Conservation (phyloP, 2,797 vertebrate species). For the Threskiornis aethiopicus region DNA sequence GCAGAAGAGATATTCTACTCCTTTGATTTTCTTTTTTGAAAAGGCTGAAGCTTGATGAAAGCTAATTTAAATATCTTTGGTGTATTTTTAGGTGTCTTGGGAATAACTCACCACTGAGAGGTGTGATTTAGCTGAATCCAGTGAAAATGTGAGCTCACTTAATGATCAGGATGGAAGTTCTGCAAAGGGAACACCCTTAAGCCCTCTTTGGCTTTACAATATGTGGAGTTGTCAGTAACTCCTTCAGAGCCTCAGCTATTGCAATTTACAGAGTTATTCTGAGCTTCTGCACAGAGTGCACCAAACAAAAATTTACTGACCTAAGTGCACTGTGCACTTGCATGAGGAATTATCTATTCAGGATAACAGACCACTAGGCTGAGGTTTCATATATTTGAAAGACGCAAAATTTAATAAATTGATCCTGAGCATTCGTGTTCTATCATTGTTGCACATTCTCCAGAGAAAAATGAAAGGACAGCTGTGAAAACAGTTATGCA, state of each 20-base stretch:
- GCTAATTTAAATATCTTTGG: neutral
- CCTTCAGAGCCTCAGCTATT: neutral
- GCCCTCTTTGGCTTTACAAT: neutral
- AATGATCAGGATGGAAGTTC: neutral
- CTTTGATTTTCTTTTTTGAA: neutral
- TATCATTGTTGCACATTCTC: neutral
- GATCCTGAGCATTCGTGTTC: neutral
- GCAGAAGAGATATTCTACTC: neutral
- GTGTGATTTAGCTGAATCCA: conserved; percentile 4
- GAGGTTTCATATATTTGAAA: neutral
- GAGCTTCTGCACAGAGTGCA: neutral
- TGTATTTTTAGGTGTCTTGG: neutral
- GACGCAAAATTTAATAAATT: neutral
- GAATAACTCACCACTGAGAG: neutral
- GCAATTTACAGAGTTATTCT: neutral
- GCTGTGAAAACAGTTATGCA: neutral
- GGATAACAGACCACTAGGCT: neutral
- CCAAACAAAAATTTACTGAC: neutral
- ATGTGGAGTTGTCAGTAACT: neutral
- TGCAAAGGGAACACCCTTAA: neutral
- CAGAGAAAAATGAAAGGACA: conserved; percentile 27
- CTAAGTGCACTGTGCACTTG: neutral
- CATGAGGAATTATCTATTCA: neutral
- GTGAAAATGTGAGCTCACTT: neutral
- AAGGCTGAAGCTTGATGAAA: neutral